phyloP scores from a whole-genome alignment of 2,888 invertebrate genomes.

The Philonicus albiceps region DNA sequence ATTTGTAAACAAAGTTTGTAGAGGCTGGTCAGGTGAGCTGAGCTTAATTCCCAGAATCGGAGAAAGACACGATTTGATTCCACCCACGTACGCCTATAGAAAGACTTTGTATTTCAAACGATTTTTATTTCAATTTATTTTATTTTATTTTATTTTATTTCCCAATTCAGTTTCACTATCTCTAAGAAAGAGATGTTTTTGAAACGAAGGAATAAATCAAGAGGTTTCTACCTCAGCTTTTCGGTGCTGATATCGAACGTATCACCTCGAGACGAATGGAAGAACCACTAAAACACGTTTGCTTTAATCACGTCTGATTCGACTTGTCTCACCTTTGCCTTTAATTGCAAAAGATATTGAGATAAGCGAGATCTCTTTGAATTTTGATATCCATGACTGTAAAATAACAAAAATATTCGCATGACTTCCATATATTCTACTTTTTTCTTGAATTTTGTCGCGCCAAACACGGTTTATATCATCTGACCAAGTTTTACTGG shows the following conservation, averaged over 20 bases:
- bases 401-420: background rate
- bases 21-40: background rate
- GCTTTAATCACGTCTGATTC: background rate
- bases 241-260: background rate
- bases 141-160: background rate
- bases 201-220: background rate
- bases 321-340: background rate
- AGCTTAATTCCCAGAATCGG: background rate
- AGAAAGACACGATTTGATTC: background rate
- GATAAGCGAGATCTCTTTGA: background rate
- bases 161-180: background rate
- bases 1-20: background rate
- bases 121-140: background rate
- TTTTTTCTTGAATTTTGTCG: background rate
- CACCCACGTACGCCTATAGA: background rate
- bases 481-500: background rate
- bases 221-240: background rate
- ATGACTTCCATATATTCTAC: background rate
- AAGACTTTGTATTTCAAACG: background rate
- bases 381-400: background rate
- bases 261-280: background rate
- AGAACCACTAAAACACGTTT: background rate
- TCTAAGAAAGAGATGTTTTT: background rate
- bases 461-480: background rate
- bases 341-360: background rate